These are phyloP conservation scores for Triops cancriformis DNA, from an alignment of 1,140 invertebrate genomes.

Conservation along the genomic window DNA sequence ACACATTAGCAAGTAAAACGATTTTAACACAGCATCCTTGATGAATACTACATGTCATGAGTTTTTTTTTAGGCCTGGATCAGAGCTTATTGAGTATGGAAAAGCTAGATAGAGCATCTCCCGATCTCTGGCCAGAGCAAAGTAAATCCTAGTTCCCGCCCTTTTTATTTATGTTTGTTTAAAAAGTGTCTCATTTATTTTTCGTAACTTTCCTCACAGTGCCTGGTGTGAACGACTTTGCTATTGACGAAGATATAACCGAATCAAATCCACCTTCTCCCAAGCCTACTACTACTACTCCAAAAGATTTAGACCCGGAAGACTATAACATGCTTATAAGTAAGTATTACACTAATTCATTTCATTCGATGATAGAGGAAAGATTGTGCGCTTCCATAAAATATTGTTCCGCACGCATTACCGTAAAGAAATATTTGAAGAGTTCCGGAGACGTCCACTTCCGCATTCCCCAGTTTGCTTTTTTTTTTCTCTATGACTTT, in stretches of 20 bases:
- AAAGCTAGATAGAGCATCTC: constrained; percentile 79
- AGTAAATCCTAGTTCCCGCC: constrained; percentile 51
- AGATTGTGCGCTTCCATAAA: no score
- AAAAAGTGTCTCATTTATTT: constrained; percentile 27
- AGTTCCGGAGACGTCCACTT: no score
- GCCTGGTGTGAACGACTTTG: constrained; percentile 31
- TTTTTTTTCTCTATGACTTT: no score
- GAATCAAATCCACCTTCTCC: constrained; percentile 39
- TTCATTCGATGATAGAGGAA: no score
- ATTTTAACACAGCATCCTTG: neutral
- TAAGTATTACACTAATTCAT: constrained; percentile 20
- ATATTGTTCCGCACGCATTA: no score
- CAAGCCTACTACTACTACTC: constrained; percentile 5
- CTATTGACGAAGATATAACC: constrained; percentile 38
- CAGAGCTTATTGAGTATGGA: constrained; percentile 55
- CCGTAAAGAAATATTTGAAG: no score
- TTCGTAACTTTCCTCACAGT: constrained; percentile 32
- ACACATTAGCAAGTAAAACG: neutral
- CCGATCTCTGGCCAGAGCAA: constrained; percentile 88
- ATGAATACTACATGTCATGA: no score
- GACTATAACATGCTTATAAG: constrained; percentile 26
- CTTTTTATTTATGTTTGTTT: constrained; percentile 13
- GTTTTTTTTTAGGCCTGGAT: constrained; percentile 21
- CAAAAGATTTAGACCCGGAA: constrained; percentile 40
- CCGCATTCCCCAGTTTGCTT: no score